phyloP scores from a whole-genome alignment of 1,140 invertebrate genomes.

The Trissolcus basalis region DNA sequence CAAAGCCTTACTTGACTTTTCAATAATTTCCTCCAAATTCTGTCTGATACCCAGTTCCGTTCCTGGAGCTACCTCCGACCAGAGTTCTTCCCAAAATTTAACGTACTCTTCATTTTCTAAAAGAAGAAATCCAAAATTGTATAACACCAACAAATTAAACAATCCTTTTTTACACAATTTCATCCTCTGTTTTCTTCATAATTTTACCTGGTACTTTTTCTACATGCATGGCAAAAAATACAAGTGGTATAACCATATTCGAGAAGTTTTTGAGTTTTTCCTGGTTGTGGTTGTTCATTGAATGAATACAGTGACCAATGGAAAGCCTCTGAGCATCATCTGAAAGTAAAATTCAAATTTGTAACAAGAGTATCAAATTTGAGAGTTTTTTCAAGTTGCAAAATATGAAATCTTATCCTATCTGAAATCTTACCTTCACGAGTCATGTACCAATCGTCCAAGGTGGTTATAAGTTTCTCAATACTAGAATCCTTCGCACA shows the following conservation, averaged over 20 bases:
- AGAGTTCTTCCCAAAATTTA: conserved; percentile 91
- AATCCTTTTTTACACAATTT: too few relatives aligned
- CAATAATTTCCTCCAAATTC: conserved; percentile 85
- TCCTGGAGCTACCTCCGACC: conserved; percentile 90
- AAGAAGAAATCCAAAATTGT: conserved; percentile 45
- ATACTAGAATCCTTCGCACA: conserved; percentile 91
- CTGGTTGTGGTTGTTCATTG: conserved; percentile 88
- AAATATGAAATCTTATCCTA: background rate
- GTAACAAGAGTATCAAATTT: conserved; percentile 7
- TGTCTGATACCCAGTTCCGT: conserved; percentile 88
- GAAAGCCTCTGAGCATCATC: conserved; percentile 84
- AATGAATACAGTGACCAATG: conserved; percentile 86
- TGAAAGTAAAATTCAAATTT: conserved; percentile 40
- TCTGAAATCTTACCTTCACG: conserved; percentile 77
- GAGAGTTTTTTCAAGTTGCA: too few relatives aligned
- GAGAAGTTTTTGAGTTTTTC: conserved; percentile 89
- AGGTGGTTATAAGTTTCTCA: conserved; percentile 88
- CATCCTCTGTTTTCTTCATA: background rate
- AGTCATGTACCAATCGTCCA: conserved; percentile 88
- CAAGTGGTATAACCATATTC: conserved; percentile 86
- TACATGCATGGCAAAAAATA: conserved; percentile 93
- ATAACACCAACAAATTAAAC: too few relatives aligned
- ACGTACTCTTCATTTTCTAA: conserved; percentile 79
- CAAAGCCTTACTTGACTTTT: conserved; percentile 82
- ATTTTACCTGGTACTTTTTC: conserved; percentile 79